Conservation (phyloP, 64 coral and sea anemone genomes). For the Catalaphyllia jardinei region DNA sequence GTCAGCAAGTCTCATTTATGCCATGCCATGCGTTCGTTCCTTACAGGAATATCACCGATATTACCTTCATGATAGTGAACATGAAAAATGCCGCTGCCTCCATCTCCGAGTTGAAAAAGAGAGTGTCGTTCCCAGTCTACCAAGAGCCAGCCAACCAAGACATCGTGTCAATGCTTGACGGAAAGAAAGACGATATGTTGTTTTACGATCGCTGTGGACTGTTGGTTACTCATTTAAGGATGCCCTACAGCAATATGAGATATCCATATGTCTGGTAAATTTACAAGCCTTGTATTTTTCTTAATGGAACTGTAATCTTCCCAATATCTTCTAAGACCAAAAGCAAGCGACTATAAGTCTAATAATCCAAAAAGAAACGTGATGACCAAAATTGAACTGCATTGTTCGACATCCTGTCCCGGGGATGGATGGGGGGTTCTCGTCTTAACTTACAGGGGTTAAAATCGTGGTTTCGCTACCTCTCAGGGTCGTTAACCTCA, state of each 20-base stretch:
- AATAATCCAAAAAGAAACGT: too few relatives aligned
- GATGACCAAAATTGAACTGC: too few relatives aligned
- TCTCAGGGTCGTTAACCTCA: too few relatives aligned
- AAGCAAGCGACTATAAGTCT: too few relatives aligned
- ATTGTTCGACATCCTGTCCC: too few relatives aligned
- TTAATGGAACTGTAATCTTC: neutral
- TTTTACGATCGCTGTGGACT: slow-evolving; percentile 63
- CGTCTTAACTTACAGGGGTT: too few relatives aligned
- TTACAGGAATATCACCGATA: slow-evolving; percentile 10
- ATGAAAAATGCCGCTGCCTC: neutral
- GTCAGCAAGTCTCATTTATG: too few relatives aligned
- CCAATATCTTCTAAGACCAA: too few relatives aligned
- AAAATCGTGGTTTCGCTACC: too few relatives aligned
- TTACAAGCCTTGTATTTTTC: neutral
- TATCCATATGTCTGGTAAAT: slow-evolving; percentile 10
- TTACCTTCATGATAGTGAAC: slow-evolving; percentile 18
- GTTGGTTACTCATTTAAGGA: slow-evolving; percentile 34
- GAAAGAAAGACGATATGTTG: slow-evolving; percentile 60
- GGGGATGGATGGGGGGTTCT: too few relatives aligned
- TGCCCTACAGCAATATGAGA: slow-evolving; percentile 39
- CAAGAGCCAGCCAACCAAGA: slow-evolving; percentile 45
- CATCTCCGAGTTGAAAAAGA: neutral
- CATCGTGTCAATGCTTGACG: slow-evolving; percentile 41
- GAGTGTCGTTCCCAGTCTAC: slow-evolving; percentile 56
- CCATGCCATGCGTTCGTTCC: too few relatives aligned